These are phyloP conservation scores for Psix sp. DNA, from an alignment of 1,140 invertebrate genomes.

Conservation along the genomic window DNA sequence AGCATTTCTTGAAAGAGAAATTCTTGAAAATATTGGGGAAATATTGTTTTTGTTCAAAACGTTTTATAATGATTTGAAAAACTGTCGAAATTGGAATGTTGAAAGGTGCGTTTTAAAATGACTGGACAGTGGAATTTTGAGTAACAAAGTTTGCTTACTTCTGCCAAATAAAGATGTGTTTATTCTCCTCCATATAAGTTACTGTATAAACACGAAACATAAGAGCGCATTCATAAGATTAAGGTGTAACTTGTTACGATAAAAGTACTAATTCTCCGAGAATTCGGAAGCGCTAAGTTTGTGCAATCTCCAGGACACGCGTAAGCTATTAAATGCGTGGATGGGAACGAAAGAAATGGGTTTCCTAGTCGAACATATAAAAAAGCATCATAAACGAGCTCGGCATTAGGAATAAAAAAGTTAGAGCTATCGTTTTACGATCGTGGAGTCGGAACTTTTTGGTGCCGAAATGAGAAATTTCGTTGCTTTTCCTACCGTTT, in stretches of 20 bases:
- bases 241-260: conserved; percentile 37
- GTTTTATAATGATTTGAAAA: too few relatives aligned
- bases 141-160: conserved; percentile 44
- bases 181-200: conserved; percentile 43
- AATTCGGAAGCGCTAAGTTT: conserved; percentile 55
- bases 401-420: conserved; percentile 53
- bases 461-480: conserved; percentile 54
- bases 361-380: conserved; percentile 23
- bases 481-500: conserved; percentile 61
- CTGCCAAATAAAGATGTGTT: conserved; percentile 34
- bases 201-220: conserved; percentile 52
- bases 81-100: too few relatives aligned
- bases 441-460: conserved; percentile 33
- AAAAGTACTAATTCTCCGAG: conserved; percentile 54
- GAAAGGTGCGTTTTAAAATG: too few relatives aligned
- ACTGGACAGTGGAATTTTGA: too few relatives aligned
- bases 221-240: conserved; percentile 35
- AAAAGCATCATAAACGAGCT: conserved; percentile 55
- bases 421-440: conserved; percentile 56
- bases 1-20: too few relatives aligned
- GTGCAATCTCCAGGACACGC: conserved; percentile 40
- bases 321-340: conserved; percentile 46
- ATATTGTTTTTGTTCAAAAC: not conserved
- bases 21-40: not conserved
- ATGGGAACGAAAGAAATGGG: conserved; percentile 51